A percentile compares a stretch with the other conserved stretches of the same genome.
These are phyloP conservation scores for Temnothorax nylanderi DNA, from an alignment of 1,140 invertebrate species.

Conservation along the genomic window DNA sequence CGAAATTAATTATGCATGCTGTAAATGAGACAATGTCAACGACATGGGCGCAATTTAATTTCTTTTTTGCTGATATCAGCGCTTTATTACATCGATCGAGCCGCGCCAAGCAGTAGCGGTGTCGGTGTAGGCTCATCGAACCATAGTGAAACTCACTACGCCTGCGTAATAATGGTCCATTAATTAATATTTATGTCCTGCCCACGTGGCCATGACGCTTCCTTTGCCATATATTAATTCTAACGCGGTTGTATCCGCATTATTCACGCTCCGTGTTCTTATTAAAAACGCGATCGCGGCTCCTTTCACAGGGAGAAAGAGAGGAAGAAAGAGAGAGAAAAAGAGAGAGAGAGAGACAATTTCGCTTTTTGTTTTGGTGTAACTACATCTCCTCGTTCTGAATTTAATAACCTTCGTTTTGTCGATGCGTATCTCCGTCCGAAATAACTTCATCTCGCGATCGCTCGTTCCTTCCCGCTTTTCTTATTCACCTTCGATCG, in stretches of 20 bases:
- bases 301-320: not conserved
- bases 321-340: not conserved
- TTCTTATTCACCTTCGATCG: not conserved
- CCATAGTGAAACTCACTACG: conserved; percentile 58
- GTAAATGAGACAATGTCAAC: conserved; percentile 10
- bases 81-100: conserved; percentile 15
- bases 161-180: conserved; percentile 70
- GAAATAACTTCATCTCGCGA: conserved; percentile 30
- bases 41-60: not conserved
- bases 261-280: conserved; percentile 20
- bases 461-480: not conserved
- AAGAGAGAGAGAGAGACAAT: not conserved
- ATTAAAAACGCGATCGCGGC: conserved; percentile 35
- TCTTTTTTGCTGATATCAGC: conserved; percentile 2
- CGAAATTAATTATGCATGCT: not conserved
- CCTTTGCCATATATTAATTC: conserved; percentile 69
- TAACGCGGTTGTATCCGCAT: conserved; percentile 28
- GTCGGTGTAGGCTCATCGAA: conserved; percentile 62
- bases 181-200: conserved; percentile 78
- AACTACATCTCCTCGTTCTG: not conserved
- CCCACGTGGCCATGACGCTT: conserved; percentile 74
- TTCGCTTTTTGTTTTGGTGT: conserved; percentile 29
- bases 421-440: conserved; percentile 26
- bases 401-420: conserved; percentile 58
- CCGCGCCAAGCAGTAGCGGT: not conserved